These are phyloP conservation scores for Leptinotarsa rubiginosa DNA, from an alignment of 2,888 invertebrate genomes.

Conservation along the genomic window DNA sequence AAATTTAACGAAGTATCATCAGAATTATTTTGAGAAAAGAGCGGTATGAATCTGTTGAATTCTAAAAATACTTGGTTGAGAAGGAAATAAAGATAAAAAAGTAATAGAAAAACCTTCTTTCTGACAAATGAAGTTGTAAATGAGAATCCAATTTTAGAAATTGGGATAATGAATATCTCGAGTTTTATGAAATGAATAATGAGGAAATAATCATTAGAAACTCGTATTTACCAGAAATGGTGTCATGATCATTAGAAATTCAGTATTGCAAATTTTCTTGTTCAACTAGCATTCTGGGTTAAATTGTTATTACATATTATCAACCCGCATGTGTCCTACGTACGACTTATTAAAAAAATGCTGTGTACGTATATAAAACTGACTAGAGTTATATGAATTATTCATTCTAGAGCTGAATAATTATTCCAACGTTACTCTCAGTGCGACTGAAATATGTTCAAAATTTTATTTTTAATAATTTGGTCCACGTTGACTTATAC, in stretches of 20 bases:
- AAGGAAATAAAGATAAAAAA: too few species aligned
- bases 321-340: not conserved
- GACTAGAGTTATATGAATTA: not conserved
- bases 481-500: not conserved
- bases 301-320: not conserved
- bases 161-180: too few species aligned
- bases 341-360: not conserved
- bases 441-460: not conserved
- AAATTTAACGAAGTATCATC: too few species aligned
- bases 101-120: too few species aligned
- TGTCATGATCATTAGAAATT: conserved; percentile 1
- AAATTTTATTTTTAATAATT: not conserved
- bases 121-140: too few species aligned
- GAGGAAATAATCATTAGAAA: too few species aligned
- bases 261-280: not conserved
- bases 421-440: not conserved
- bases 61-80: too few species aligned
- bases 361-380: not conserved
- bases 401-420: not conserved
- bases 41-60: too few species aligned
- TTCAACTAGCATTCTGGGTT: not conserved
- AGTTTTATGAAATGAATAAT: too few species aligned
- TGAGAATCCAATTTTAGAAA: too few species aligned
- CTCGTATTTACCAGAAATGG: not conserved
- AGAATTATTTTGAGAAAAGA: too few species aligned